These are phyloP conservation scores for Macrobrachium nipponense DNA, from an alignment of 1,140 invertebrate species.

Conservation along the genomic window DNA sequence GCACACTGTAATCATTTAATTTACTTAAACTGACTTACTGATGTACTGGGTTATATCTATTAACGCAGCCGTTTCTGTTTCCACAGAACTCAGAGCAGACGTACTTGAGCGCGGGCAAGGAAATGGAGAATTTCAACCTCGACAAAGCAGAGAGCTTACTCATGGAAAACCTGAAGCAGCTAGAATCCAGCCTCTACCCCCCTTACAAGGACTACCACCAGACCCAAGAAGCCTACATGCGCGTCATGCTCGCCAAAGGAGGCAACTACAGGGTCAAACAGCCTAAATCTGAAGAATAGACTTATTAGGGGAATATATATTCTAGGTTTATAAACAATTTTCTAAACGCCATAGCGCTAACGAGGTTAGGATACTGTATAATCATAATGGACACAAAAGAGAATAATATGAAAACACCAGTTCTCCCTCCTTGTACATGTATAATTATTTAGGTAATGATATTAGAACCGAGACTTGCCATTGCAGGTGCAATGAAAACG, in stretches of 20 bases:
- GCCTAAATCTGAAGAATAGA: conserved; percentile 37
- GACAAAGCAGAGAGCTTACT: conserved; percentile 78
- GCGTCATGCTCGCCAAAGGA: conserved; percentile 78
- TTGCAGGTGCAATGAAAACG: too few relatives aligned
- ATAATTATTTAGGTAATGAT: too few relatives aligned
- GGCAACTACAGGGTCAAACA: conserved; percentile 69
- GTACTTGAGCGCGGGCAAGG: conserved; percentile 75
- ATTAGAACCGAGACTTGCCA: too few relatives aligned
- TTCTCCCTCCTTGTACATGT: too few relatives aligned
- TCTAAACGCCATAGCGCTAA: background rate
- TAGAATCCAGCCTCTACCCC: conserved; percentile 79
- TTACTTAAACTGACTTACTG: background rate
- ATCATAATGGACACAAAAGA: too few relatives aligned
- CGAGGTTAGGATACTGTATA: too few relatives aligned
- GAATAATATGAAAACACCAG: too few relatives aligned
- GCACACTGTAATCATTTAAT: background rate
- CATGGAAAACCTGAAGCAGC: conserved; percentile 77
- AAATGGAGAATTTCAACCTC: conserved; percentile 72
- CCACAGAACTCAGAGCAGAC: conserved; percentile 77
- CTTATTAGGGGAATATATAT: background rate
- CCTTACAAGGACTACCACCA: conserved; percentile 86
- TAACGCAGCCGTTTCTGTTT: background rate
- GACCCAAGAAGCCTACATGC: conserved; percentile 83
- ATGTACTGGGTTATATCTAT: background rate
- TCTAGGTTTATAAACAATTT: background rate